phyloP scores from a whole-genome alignment of 1,140 invertebrate species.

The Agraylea sexmaculata region DNA sequence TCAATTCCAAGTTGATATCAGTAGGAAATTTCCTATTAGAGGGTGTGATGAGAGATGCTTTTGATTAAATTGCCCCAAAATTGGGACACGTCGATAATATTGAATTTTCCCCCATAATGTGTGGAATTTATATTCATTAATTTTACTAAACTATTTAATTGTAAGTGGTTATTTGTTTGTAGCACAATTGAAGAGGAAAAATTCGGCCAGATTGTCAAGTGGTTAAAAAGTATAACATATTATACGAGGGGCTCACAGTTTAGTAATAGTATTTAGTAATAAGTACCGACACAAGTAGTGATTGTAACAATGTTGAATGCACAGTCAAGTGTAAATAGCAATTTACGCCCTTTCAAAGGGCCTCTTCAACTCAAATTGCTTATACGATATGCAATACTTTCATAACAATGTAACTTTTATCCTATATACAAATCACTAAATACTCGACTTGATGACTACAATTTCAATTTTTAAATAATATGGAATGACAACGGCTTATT shows the following conservation, averaged over 20 bases:
- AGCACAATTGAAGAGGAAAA: not conserved
- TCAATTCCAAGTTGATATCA: constrained; percentile 19
- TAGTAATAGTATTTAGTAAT: constrained; percentile 1
- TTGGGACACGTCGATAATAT: not conserved
- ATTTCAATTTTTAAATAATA: not conserved
- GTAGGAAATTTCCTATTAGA: constrained; percentile 22
- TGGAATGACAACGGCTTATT: constrained; percentile 1
- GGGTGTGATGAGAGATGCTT: constrained; percentile 10
- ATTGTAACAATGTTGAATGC: not conserved
- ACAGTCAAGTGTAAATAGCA: constrained; percentile 19
- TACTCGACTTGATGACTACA: constrained; percentile 4
- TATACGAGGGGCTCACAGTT: too few relatives aligned
- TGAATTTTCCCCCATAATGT: not conserved
- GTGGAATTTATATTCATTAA: not conserved
- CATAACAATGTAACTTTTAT: constrained; percentile 1
- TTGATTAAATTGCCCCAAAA: not conserved
- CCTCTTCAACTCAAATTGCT: not conserved
- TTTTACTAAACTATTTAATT: not conserved
- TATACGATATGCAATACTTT: not conserved
- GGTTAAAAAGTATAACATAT: not conserved
- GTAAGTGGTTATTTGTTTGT: not conserved
- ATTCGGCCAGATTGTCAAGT: constrained; percentile 1
- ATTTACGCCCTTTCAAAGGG: constrained; percentile 10
- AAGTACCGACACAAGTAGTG: constrained; percentile 6
- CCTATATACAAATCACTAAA: constrained; percentile 7